Base-by-base conservation (phyloP, 1,140 invertebrate genomes). In the Aphis gossypii region DNA sequence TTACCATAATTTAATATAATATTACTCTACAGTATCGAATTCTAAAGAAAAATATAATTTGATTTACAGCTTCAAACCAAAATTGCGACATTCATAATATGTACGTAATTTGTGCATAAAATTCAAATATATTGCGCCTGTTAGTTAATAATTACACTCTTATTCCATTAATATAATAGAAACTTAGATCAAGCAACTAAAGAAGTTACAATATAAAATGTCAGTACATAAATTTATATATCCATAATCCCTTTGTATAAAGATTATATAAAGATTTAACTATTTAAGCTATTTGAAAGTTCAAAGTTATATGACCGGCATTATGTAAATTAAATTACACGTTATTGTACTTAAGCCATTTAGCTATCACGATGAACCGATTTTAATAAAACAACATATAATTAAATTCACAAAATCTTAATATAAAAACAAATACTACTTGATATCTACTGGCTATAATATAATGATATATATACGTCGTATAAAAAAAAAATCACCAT, bases 211-310 rank as follows among this genome's bases (percentile, higher is more conserved):
- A 35, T n/a, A 4, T 18, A 76, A 76, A 76, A 76, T 76, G 4
- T 20, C 30, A 76, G 60, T 76, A 76, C n/a, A n/a, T 0, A n/a
- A n/a, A n/a, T 18, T 76, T 76, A 11, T 76, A 76, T n/a, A 76
- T 76, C 30, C 30, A 76, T 76, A 76, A 76, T 35, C 60, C 60
- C 14, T 76, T 76, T 76, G 14, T 18, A 68, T 30, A 30, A 60
- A 60, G 56, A 60, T 60, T 30, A 60, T 60, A 68, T 76, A 76
- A 76, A 76, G 60, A 76, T 76, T n/a, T 76, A 76, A 76, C 30
- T n/a, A 76, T 76, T 76, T 76, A 76, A 76, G 60, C 60, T 76
- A 76, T 68, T 68, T 68, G 25, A 68, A 68, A 68, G 60, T 68
- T 68, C 60, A 68, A 68, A 68, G 60, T 68, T 68, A 68, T 68